Conservation (phyloP, 1,140 invertebrate species). For the Lerema accius region DNA sequence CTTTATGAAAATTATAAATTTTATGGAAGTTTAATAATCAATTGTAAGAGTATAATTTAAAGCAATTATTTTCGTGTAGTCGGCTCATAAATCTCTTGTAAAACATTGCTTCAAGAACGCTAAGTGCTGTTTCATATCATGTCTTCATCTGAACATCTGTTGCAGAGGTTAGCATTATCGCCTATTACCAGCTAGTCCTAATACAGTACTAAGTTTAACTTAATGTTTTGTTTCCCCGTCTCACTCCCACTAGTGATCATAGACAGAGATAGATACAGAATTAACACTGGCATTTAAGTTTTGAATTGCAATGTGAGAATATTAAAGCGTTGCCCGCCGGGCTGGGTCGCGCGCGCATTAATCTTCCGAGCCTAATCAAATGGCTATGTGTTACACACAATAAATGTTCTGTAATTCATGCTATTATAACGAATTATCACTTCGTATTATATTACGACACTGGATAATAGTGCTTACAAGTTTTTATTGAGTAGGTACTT, state of each 20-base stretch:
- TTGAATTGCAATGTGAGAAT: slow-evolving; percentile 31
- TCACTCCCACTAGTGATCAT: slow-evolving; percentile 2
- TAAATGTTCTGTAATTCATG: slow-evolving; percentile 46
- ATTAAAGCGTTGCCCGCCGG: slow-evolving; percentile 26
- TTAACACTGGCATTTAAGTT: slow-evolving; percentile 28
- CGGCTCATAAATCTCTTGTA: background rate
- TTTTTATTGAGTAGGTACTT: no score
- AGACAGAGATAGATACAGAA: slow-evolving; percentile 7
- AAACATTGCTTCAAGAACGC: background rate
- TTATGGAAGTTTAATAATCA: no score
- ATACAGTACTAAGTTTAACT: slow-evolving; percentile 21
- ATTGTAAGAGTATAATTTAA: background rate
- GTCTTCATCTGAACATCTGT: slow-evolving; percentile 26
- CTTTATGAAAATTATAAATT: no score
- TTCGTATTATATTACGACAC: slow-evolving; percentile 14
- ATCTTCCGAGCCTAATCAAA: slow-evolving; percentile 42
- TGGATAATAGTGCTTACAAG: no score
- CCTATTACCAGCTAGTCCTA: slow-evolving; percentile 20
- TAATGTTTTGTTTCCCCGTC: slow-evolving; percentile 9
- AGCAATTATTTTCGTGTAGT: background rate
- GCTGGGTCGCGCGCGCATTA: slow-evolving; percentile 39
- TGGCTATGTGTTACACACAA: slow-evolving; percentile 50
- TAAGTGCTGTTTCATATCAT: slow-evolving; percentile 20
- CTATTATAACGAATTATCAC: slow-evolving; percentile 37
- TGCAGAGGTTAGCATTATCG: slow-evolving; percentile 24